A percentile compares a stretch with the other conserved stretches of the same genome.
phyloP scores from a whole-genome alignment of 1,140 invertebrate species.

The Lordiphosa clarofinis region DNA sequence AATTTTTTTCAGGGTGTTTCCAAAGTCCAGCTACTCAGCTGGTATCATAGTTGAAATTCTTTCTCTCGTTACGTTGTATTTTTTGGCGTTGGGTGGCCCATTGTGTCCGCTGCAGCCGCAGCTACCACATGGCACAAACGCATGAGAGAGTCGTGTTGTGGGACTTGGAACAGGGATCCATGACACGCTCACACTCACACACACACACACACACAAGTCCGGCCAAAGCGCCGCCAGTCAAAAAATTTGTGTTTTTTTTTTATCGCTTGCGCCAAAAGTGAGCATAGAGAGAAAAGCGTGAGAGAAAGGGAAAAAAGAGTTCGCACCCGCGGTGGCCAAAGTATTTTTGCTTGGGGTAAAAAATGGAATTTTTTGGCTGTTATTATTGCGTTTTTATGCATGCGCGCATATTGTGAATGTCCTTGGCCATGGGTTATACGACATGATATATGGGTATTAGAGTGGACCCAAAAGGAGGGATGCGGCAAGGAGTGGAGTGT shows the following conservation, averaged over 20 bases:
- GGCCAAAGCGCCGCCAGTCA: conserved; percentile 6
- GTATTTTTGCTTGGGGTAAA: conserved; percentile 46
- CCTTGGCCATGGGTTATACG: conserved; percentile 66
- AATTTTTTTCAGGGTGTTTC: too few relatives aligned
- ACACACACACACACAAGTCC: not conserved
- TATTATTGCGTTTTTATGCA: conserved; percentile 77
- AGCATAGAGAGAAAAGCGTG: conserved; percentile 21
- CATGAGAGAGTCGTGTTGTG: conserved; percentile 24
- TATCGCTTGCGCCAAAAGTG: conserved; percentile 32
- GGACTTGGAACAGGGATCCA: conserved; percentile 15
- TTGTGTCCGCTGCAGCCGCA: conserved; percentile 47
- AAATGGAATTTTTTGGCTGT: conserved; percentile 38
- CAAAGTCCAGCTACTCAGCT: too few relatives aligned
- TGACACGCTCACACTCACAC: conserved; percentile 14
- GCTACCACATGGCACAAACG: conserved; percentile 41
- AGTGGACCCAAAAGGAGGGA: conserved; percentile 36
- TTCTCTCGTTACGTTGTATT: conserved; percentile 13
- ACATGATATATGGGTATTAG: conserved; percentile 68
- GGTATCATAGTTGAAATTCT: conserved; percentile 26
- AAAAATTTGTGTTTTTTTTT: conserved; percentile 33
- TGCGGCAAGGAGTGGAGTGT: conserved; percentile 20
- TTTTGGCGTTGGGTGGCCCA: conserved; percentile 13
- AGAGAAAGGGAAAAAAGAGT: conserved; percentile 37
- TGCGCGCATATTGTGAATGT: conserved; percentile 74
- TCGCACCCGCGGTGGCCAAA: conserved; percentile 69